Evolutionary conservation across 2,888 invertebrate species (phyloP), one percentile per base, ranked within the genome.

Genomic region (Anticlea derivata): DNA sequence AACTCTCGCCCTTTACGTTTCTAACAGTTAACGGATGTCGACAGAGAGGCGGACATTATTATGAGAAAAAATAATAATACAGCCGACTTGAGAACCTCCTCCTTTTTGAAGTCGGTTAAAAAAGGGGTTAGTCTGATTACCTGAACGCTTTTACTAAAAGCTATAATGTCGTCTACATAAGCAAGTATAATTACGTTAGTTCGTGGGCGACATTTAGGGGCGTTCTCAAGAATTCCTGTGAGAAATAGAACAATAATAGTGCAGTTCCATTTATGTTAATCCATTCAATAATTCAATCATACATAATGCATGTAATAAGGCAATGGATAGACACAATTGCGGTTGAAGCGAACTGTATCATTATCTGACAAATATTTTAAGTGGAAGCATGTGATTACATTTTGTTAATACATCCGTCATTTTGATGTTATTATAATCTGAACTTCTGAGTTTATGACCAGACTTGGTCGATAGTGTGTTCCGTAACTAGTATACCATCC

Each of bases 191-290:
- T 4, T 17, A 17, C 2, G 26, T 17, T 22, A 40, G 7, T 20
- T 5, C 29, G 17, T 26, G 8, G 8, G 29, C 44, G 53, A 56
- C 54, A 59, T 55, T 58, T 58, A 50, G 45, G 61, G 58, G 55
- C 55, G 55, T 60, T 60, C 57, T 47, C 58, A 41, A 51, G 56
- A 50, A 52, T 55, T 55, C 55, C 50, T 48, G 41, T 56, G 58
- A 45, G 57, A 55, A 55, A 52, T 54, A 55, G 43, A 45, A 57
- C 57, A 55, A 59, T 59, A 55, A 55, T 44, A 54, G 41, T 55
- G 50, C 50, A 51, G 39, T 50, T 58, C 51, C 45, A 58, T 60
- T 55, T 58, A 60, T 48, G 51, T 31, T 58, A 62, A 60, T 62
- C 38, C 43, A 50, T 48, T 46, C 49, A 56, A 55, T 58, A 55